Base-by-base conservation (phyloP, 2,888 invertebrate species). In the Alcis repandata region DNA sequence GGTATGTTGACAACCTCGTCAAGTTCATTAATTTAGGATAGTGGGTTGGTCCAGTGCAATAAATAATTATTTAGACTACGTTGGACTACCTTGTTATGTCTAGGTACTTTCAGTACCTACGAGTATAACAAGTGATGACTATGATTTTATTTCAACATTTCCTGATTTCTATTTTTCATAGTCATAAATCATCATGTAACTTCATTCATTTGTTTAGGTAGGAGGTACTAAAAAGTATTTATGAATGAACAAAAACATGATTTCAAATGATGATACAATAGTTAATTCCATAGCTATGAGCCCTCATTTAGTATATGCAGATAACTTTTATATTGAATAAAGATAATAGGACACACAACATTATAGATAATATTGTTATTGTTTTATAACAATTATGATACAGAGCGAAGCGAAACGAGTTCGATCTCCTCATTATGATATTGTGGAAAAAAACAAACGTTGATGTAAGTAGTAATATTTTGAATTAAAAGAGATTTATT, bases 391-490 rank as follows among this genome's bases (percentile, higher is more conserved):
- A 38, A 54, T 43, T 15, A 20, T 20, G n/a, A 43, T 17, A 22
- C 54, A 17, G 11, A 40, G 27, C n/a, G 41, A 38, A 40, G 27
- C n/a, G 41, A 38, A 43, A 15, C 43, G 45, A 10, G 63, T 46
- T 52, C 63, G 53, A 58, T 53, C 52, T 40, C 33, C 40, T 63
- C 46, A 53, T 58, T 33, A 40, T 52, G 36, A 45, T 63, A 48
- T 59, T 59, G 53, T 63, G 53, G 45, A 57, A 58, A 63, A 60
- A 62, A 22, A 54, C 22, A 36, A 40, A 38, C 15, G 22, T 48
- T 49, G 43, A 15, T 27, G 10, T 61, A 19, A 54, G 1, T 27
- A 27, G 6, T 27, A 33, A 49, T 52, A n/a, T 45, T 36, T 2
- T 49, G 10, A 6, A 36, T 19, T 36, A 3, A 59, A 40, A 32